Evolutionary conservation across 2,888 invertebrate genomes (phyloP).

Genomic region (Thereva nobilitata): DNA sequence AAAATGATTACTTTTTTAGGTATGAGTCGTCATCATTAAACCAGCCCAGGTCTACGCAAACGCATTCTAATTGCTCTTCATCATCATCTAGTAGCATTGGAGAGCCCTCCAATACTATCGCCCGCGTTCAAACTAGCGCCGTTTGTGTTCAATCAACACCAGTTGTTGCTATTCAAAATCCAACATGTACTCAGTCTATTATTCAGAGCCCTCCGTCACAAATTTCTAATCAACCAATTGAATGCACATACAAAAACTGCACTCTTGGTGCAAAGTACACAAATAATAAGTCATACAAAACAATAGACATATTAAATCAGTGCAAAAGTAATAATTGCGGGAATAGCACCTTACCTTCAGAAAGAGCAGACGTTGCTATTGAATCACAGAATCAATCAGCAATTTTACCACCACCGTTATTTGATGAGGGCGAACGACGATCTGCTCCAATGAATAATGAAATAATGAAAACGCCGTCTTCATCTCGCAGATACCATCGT

Average conservation of each 20-base stretch:
- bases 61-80: constrained; percentile 44
- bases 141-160: constrained; percentile 34
- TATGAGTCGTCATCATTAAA: constrained; percentile 44
- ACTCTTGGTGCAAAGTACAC: constrained; percentile 45
- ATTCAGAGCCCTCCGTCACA: constrained; percentile 35
- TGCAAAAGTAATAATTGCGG: not conserved
- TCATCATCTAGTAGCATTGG: constrained; percentile 43
- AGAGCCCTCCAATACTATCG: constrained; percentile 40
- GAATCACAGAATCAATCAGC: constrained; percentile 16
- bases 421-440: constrained; percentile 38
- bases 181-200: constrained; percentile 22
- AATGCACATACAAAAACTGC: constrained; percentile 57
- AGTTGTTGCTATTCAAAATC: constrained; percentile 33
- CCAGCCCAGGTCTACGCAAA: constrained; percentile 47
- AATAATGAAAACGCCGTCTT: constrained; percentile 52
- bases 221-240: constrained; percentile 45
- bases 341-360: not conserved
- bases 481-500: constrained; percentile 57
- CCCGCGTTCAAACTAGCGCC: constrained; percentile 37
- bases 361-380: not conserved
- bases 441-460: constrained; percentile 33
- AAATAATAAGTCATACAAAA: not conserved
- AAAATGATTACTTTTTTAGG: constrained; percentile 37
- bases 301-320: not conserved
- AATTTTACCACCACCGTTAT: constrained; percentile 43